Percentiles rank a stretch among this genome's conserved stretches.
Evolutionary conservation across 2,113 vertebrate genomes (phyloP).

Genomic region (Passer montanus): DNA sequence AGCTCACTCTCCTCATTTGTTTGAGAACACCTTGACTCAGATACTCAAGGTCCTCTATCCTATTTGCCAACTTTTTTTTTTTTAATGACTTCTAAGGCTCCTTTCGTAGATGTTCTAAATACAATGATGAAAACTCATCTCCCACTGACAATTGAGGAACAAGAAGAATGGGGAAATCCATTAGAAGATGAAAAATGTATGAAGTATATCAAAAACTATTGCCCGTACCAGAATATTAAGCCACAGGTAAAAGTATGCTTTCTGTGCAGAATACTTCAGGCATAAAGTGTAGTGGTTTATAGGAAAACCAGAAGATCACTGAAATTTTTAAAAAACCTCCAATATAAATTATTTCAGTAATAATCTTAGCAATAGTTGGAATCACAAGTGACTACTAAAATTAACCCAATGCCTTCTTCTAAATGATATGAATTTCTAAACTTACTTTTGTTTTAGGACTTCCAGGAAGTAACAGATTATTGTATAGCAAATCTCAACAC

Average conservation of each 20-base stretch:
- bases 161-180: constrained; percentile 95
- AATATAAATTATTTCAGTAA: background rate
- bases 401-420: background rate
- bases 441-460: background rate
- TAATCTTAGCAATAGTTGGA: background rate
- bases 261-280: background rate
- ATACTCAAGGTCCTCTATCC: background rate
- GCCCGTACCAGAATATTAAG: constrained; percentile 90
- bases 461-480: background rate
- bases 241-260: constrained; percentile 82
- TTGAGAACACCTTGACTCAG: background rate
- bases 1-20: background rate
- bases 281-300: background rate
- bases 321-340: background rate
- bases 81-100: constrained; percentile 77
- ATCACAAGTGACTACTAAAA: background rate
- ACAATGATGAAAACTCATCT: constrained; percentile 88
- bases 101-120: constrained; percentile 91
- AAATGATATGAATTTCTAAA: background rate
- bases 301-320: background rate
- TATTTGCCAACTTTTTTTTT: background rate
- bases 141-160: constrained; percentile 91
- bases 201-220: constrained; percentile 87
- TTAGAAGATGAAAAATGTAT: constrained; percentile 74
- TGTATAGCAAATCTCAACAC: background rate